Evolutionary conservation across 2,888 invertebrate genomes (phyloP).

Genomic region (Polietes domitor): DNA sequence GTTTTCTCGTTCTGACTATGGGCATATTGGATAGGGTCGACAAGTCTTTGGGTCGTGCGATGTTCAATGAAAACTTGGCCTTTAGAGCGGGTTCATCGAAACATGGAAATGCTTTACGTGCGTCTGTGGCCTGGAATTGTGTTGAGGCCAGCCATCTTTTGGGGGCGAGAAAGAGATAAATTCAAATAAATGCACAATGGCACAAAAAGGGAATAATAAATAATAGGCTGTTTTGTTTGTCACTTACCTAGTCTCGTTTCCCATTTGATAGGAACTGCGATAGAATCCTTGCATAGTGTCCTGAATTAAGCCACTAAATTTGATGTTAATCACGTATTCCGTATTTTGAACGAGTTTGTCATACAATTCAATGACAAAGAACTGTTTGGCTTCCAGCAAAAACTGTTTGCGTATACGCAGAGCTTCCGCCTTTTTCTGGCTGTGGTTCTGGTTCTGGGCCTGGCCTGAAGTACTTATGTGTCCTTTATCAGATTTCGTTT

Average conservation of each 20-base stretch:
- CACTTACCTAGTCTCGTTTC: conserved; percentile 85
- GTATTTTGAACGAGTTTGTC: conserved; percentile 83
- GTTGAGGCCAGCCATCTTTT: conserved; percentile 90
- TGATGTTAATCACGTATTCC: conserved; percentile 86
- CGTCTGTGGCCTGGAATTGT: conserved; percentile 92
- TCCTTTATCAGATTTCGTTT: conserved; percentile 57
- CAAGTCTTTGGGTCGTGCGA: conserved; percentile 88
- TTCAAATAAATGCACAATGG: conserved; percentile 13
- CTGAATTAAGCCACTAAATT: conserved; percentile 87
- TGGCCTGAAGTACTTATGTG: conserved; percentile 14
- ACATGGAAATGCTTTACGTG: conserved; percentile 91
- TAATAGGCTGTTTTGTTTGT: background rate
- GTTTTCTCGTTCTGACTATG: conserved; percentile 72
- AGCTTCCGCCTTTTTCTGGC: conserved; percentile 50
- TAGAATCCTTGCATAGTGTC: conserved; percentile 91
- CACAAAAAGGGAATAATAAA: background rate
- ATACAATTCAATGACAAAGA: conserved; percentile 85
- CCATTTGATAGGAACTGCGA: conserved; percentile 88
- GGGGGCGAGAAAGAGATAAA: background rate
- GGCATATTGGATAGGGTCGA: conserved; percentile 91
- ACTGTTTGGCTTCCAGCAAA: conserved; percentile 85
- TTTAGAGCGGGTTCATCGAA: conserved; percentile 94
- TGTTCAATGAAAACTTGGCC: conserved; percentile 89
- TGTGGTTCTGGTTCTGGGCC: conserved; percentile 20
- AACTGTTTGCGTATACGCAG: conserved; percentile 81